Evolutionary conservation across 2,113 vertebrate genomes (phyloP), one percentile per base, ranked within the genome.

Genomic region (Corythornis cristatus): DNA sequence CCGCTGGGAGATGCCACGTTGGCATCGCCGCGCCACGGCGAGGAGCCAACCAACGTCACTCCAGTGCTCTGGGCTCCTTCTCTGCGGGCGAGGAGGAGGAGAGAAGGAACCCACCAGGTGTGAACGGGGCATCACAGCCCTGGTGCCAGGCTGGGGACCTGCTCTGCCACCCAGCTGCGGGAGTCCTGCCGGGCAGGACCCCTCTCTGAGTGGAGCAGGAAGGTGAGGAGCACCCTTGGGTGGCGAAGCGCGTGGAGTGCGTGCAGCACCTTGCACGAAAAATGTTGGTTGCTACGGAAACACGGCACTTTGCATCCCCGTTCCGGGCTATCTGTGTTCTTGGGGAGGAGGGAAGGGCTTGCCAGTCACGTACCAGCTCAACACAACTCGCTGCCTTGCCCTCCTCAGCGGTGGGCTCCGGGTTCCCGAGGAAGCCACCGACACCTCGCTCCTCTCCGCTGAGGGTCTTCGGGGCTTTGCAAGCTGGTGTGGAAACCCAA

Each of bases 271-370:
- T 90, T 35, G 92, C 95, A 96, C 60, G 56, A 90, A 95, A 90
- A 90, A 90, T 77, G 83, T 60, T 91, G 93, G 92, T 96, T 96
- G 95, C 95, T 93, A 96, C 86, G 95, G 96, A 94, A 96, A 95
- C 92, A 68, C 83, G 65, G 83, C 93, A 91, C 96, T 96, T 90
- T 88, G 79, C 72, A 83, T 86, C 79, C 96, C 88, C 3, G 2
- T 81, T 88, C 90, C 93, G 96, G 94, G 92, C 88, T 89, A n/a
- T 64, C 93, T 89, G 89, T 16, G 90, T 85, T 86, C 86, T 81
- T 81, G 93, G 91, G 95, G 95, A 93, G 94, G 94, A 95, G 93
- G 90, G 92, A 95, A 91, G 83, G 88, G 90, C 61, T 90, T 71
- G 82, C 96, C 95, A 93, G 92, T 35, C 93, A 91, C 46, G 31